Percentiles rank a stretch among this genome's conserved stretches.
These are phyloP conservation scores for Polyploca ridens DNA, from an alignment of 2,888 invertebrate genomes.

Conservation along the genomic window DNA sequence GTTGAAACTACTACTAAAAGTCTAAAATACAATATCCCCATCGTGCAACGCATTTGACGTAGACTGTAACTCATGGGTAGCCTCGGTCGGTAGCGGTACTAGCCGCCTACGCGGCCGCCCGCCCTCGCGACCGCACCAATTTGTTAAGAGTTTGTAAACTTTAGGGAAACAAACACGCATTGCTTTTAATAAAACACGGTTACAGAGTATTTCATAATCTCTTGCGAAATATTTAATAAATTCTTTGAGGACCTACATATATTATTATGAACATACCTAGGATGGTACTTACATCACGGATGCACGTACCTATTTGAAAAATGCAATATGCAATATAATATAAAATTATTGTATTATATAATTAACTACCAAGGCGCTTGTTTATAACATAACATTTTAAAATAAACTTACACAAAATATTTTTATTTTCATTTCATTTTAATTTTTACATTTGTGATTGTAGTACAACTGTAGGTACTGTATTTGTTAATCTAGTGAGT, in stretches of 20 bases:
- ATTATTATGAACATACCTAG: no score
- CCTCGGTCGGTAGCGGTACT: constrained; percentile 12
- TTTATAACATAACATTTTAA: not conserved
- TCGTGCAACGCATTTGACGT: constrained; percentile 1
- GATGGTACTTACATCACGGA: constrained; percentile 6
- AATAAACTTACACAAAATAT: not conserved
- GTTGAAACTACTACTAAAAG: no score
- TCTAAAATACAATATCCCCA: not conserved
- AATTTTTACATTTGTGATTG: not conserved
- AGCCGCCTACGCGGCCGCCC: constrained; percentile 20
- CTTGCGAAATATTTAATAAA: constrained; percentile 13
- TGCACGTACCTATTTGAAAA: not conserved
- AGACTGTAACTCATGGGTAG: not conserved
- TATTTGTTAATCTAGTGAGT: no score
- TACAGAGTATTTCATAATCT: constrained; percentile 36
- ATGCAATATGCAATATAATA: not conserved
- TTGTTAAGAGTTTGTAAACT: constrained; percentile 14
- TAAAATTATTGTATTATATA: not conserved
- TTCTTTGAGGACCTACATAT: constrained; percentile 21
- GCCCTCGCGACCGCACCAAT: constrained; percentile 21
- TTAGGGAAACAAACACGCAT: constrained; percentile 44
- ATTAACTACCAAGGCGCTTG: not conserved
- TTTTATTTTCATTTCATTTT: no score
- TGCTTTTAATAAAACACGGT: constrained; percentile 48
- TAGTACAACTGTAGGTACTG: not conserved